Evolutionary conservation across 2,113 vertebrate genomes (phyloP).

Genomic region (Tapirus terrestris): DNA sequence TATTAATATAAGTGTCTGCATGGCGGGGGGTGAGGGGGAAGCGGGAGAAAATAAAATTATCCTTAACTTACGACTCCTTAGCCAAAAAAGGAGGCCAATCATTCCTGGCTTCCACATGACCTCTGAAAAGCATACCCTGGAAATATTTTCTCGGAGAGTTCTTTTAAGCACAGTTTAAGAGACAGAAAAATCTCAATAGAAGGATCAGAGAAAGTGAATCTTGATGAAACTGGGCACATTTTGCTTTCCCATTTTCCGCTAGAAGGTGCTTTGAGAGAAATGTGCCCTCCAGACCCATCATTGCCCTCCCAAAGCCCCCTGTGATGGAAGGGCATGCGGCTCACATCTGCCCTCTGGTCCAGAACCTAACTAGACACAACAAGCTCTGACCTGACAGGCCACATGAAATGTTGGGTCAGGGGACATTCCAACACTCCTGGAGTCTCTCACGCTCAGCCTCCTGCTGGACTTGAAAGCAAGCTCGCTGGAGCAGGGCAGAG

Average conservation of each 20-base stretch:
- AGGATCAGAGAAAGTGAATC: background rate
- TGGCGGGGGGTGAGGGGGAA: accelerated
- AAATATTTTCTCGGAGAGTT: background rate
- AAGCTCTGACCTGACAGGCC: slow-evolving; percentile 40
- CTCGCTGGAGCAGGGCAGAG: slow-evolving; percentile 36
- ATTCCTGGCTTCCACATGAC: slow-evolving; percentile 18
- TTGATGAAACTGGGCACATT: background rate
- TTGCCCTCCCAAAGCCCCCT: background rate
- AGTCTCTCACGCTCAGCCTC: background rate
- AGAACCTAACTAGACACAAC: slow-evolving; percentile 38
- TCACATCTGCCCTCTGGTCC: background rate
- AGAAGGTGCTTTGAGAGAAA: background rate
- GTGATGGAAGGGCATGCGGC: background rate
- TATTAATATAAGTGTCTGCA: too few species aligned
- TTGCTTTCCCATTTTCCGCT: background rate
- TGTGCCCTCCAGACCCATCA: accelerated
- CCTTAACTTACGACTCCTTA: background rate
- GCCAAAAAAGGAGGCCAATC: background rate
- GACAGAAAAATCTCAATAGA: background rate
- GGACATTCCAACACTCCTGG: background rate
- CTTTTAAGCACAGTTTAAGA: slow-evolving; percentile 38
- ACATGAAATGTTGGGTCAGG: background rate
- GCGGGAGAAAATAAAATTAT: background rate
- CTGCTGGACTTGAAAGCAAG: background rate
- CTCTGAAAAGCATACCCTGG: slow-evolving; percentile 7